Evolutionary conservation across 2,113 vertebrate species (phyloP).

Genomic region (Brachyhypopomus occidentalis): DNA sequence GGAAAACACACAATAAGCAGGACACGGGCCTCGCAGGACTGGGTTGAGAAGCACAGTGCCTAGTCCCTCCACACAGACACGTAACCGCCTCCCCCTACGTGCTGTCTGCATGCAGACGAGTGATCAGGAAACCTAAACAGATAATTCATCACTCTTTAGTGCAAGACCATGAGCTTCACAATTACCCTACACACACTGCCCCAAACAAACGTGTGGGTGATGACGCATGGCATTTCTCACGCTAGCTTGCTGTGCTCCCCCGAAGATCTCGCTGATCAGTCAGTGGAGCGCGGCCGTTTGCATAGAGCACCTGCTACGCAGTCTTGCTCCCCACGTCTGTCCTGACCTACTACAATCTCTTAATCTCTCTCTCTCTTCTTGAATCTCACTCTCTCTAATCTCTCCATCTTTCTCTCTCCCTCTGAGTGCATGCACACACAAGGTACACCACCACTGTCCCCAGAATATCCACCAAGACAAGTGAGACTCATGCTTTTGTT

Average conservation of each 20-base stretch:
- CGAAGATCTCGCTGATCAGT: slow-evolving; percentile 23
- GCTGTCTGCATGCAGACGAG: background rate
- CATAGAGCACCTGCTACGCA: slow-evolving; percentile 23
- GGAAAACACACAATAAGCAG: background rate
- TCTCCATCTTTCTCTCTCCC: slow-evolving; percentile 18
- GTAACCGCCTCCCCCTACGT: no score
- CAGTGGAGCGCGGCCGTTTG: background rate
- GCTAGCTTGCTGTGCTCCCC: slow-evolving; percentile 9
- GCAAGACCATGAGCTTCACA: background rate
- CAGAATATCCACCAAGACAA: slow-evolving; percentile 18
- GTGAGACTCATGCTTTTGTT: no score
- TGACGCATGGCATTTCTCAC: slow-evolving; percentile 17
- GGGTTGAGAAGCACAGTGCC: background rate
- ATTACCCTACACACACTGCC: background rate
- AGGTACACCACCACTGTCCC: no score
- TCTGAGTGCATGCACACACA: no score
- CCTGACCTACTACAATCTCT: background rate
- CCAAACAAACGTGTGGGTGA: slow-evolving; percentile 8
- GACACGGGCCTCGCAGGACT: background rate
- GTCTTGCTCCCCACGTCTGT: slow-evolving; percentile 4
- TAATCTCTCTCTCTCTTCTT: no score
- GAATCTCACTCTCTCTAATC: background rate
- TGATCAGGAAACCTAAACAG: slow-evolving; percentile 8
- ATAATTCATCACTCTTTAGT: background rate
- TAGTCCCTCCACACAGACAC: background rate